Percentiles rank a stretch among this genome's conserved stretches.
phyloP scores from a whole-genome alignment of 2,888 invertebrate species.

The Apocheima hispidaria region DNA sequence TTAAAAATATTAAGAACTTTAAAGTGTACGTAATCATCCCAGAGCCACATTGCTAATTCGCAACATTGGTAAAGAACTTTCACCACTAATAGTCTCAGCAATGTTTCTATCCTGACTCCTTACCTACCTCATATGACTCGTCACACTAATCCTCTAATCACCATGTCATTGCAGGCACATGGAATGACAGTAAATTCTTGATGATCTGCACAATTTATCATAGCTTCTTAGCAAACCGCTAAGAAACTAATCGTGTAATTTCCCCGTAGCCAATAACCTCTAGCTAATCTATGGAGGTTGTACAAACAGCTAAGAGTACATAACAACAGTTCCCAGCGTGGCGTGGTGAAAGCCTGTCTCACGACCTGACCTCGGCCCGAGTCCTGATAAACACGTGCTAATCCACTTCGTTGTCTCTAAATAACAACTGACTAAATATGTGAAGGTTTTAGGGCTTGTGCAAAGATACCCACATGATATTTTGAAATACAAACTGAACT shows the following conservation, averaged over 20 bases:
- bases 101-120: not conserved
- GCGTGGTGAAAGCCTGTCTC: constrained; percentile 53
- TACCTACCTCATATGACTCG: not conserved
- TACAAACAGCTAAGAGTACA: constrained; percentile 22
- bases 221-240: not conserved
- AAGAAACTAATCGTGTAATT: not conserved
- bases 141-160: not conserved
- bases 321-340: constrained; percentile 44
- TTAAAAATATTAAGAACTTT: not conserved
- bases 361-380: constrained; percentile 42
- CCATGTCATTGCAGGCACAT: not conserved
- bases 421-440: not conserved
- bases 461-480: not conserved
- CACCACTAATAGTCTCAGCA: not conserved
- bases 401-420: constrained; percentile 15
- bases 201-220: not conserved
- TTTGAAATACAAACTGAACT: not conserved
- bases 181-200: not conserved
- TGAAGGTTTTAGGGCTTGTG: constrained; percentile 1
- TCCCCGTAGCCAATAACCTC: not conserved
- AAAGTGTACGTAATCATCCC: not conserved
- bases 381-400: constrained; percentile 34
- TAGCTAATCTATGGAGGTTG: constrained; percentile 9
- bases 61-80: not conserved
- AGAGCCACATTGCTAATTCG: not conserved